Evolutionary conservation across 1,140 invertebrate species (phyloP), one percentile per base, ranked within the genome.

Genomic region (Pachyrhynchus sulphureomaculatus): DNA sequence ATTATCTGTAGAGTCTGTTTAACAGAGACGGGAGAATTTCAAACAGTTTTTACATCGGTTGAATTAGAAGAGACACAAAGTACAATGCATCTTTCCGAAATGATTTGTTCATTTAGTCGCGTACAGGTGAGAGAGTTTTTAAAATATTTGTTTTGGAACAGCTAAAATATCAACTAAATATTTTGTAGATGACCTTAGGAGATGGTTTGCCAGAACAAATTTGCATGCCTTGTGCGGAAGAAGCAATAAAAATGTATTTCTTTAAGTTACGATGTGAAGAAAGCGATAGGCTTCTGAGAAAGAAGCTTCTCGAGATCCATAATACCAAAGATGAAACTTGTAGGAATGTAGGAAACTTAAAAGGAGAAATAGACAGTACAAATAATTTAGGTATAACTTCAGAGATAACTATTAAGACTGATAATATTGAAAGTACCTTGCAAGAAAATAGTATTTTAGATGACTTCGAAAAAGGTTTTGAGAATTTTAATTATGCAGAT

Each of bases 241-340:
- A 84, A 66, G 73, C 84, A n/a, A 81, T 84, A 62, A 78, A 79
- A 18, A 79, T 84, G 23, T 86, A 85, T 68, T 78, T 83, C 54
- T 86, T 86, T 65, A 86, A 86, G 68, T 66, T 81, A 42, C 81
- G 84, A 72, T 84, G 84, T 64, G 84, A 86, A 72, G 79, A 84
- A 67, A 83, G 83, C 12, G 82, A 86, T 68, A 77, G 63, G 39
- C 68, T 82, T 12, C 66, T 87, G 4, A 72, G 80, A 63, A 79
- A 83, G 64, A 79, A 71, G 69, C 78, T 82, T 26, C 4, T 41
- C 13, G 47, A 56, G 20, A 6, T n/a, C 6, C 12, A 8, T 12
- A 47, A 47, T 18, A 32, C 10, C n/a, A 47, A 47, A 26, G 23
- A 13, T 47, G 8, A 47, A 12, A 13, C 23, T 29, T 0, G 18